Evolutionary conservation across 2,888 invertebrate species (phyloP).

Genomic region (Periphyllus acericola): DNA sequence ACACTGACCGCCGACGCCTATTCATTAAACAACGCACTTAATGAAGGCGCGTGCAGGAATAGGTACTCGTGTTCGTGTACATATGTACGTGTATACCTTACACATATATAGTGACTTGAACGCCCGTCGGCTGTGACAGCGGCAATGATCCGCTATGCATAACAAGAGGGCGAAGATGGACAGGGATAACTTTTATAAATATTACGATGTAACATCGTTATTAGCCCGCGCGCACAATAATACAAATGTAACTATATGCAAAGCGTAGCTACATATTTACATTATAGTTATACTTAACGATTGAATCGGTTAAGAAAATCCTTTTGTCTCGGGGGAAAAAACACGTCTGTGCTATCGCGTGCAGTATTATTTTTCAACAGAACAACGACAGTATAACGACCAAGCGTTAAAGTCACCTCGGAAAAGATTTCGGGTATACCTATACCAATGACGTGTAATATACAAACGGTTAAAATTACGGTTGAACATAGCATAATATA

Average conservation of each 20-base stretch:
- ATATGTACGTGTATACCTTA: too few species aligned
- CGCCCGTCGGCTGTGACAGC: conserved; percentile 40
- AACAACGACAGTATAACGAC: not conserved
- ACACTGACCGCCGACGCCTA: conserved; percentile 52
- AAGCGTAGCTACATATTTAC: too few species aligned
- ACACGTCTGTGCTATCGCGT: not conserved
- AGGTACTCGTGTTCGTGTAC: not conserved
- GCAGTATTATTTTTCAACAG: not conserved
- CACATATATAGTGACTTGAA: conserved; percentile 26
- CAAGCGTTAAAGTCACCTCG: not conserved
- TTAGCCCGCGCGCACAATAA: not conserved
- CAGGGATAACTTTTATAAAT: conserved; percentile 38
- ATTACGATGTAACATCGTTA: conserved; percentile 4
- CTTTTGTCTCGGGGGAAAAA: not conserved
- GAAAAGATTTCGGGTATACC: not conserved
- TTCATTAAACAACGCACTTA: conserved; percentile 56
- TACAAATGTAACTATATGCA: not conserved
- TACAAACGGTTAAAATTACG: not conserved
- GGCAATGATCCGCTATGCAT: not conserved
- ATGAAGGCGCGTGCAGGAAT: conserved; percentile 45
- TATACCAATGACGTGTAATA: too few species aligned
- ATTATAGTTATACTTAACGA: not conserved
- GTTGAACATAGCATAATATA: not conserved
- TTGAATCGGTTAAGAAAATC: not conserved
- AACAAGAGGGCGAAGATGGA: conserved; percentile 24